Evolutionary conservation across 2,888 invertebrate species (phyloP).

Genomic region (Cryptocephalus primarius): DNA sequence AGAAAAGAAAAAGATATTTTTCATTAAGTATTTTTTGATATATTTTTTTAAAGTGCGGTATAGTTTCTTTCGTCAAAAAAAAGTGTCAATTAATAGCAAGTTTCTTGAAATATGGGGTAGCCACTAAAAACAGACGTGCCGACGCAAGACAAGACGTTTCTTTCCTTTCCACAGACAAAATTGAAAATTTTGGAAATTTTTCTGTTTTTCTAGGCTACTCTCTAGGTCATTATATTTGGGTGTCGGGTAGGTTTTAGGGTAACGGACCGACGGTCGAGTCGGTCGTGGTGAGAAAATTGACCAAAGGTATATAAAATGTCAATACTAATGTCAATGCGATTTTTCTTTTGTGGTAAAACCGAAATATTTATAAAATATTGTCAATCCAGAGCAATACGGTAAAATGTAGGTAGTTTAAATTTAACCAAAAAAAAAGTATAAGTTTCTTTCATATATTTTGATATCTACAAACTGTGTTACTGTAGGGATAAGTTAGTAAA

Average conservation of each 20-base stretch:
- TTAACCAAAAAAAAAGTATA: constrained; percentile 25
- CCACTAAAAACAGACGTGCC: no score
- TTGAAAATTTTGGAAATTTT: no score
- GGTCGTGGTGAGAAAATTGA: constrained; percentile 29
- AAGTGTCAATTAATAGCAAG: constrained; percentile 17
- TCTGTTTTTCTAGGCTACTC: background rate
- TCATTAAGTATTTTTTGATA: constrained; percentile 9
- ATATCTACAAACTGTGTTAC: constrained; percentile 38
- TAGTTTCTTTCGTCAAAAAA: constrained; percentile 9
- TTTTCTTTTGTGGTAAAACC: constrained; percentile 27
- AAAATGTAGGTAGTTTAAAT: constrained; percentile 33
- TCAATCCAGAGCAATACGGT: constrained; percentile 42
- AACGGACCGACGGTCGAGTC: constrained; percentile 9
- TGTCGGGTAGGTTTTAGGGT: constrained; percentile 22
- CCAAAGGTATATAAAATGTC: constrained; percentile 37
- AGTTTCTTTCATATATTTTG: constrained; percentile 37
- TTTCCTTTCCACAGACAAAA: no score
- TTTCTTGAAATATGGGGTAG: constrained; percentile 1
- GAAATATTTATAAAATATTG: constrained; percentile 31
- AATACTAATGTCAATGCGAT: constrained; percentile 39
- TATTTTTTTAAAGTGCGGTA: constrained; percentile 7
- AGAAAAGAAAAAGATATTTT: constrained; percentile 4
- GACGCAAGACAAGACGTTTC: no score
- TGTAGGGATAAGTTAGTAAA: constrained; percentile 28
- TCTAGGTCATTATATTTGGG: constrained; percentile 24